Percentiles rank a stretch among this genome's conserved stretches.
phyloP scores from a whole-genome alignment of 2,888 invertebrate species.

The Agrypnus murinus region DNA sequence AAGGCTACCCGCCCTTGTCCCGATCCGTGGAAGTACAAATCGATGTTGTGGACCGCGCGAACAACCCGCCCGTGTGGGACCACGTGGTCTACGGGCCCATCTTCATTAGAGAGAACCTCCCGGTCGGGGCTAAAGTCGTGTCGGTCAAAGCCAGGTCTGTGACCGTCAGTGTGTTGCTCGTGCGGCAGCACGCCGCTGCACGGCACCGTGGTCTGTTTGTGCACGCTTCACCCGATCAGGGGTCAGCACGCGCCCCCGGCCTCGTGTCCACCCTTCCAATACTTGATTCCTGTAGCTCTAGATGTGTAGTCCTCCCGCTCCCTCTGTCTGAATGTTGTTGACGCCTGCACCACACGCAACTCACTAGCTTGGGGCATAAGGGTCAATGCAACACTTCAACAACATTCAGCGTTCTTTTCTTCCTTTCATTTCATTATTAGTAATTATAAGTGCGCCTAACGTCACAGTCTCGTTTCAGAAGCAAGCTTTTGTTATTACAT shows the following conservation, averaged over 20 bases:
- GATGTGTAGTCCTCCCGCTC: constrained; percentile 54
- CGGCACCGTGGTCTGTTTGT: constrained; percentile 71
- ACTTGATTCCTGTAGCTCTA: constrained; percentile 62
- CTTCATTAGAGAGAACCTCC: constrained; percentile 98
- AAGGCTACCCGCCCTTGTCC: constrained; percentile 95
- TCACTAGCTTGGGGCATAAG: constrained; percentile 68
- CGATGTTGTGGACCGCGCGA: constrained; percentile 98
- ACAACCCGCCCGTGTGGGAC: constrained; percentile 98
- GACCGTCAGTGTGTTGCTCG: constrained; percentile 65
- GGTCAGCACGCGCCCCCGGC: constrained; percentile 78
- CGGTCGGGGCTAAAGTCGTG: constrained; percentile 98
- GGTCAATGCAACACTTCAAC: constrained; percentile 69
- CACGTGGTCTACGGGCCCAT: constrained; percentile 97
- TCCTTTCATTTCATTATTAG: constrained; percentile 50
- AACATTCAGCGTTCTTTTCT: constrained; percentile 65
- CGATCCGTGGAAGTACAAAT: constrained; percentile 98
- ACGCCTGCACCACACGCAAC: constrained; percentile 71
- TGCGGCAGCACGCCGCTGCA: constrained; percentile 70
- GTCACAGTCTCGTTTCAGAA: constrained; percentile 53
- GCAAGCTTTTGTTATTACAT: constrained; percentile 49
- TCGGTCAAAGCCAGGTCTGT: constrained; percentile 99
- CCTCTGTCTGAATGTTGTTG: constrained; percentile 68
- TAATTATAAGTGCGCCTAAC: constrained; percentile 52
- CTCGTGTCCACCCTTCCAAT: constrained; percentile 59
- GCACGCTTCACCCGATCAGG: constrained; percentile 71